Evolutionary conservation across 2,888 invertebrate species (phyloP).

Genomic region (Erannis defoliaria): DNA sequence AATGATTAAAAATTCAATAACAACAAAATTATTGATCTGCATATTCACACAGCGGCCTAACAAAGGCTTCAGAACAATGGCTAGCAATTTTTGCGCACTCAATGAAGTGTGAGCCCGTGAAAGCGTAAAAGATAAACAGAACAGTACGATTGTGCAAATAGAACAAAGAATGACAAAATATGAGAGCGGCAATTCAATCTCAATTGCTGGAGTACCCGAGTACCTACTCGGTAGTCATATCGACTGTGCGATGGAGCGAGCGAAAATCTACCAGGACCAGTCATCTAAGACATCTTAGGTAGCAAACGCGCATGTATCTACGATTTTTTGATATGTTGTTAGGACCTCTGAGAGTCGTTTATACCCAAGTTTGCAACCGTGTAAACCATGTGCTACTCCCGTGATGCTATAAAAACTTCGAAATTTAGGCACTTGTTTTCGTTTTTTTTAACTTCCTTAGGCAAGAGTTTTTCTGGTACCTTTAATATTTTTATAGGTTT

Average conservation of each 20-base stretch:
- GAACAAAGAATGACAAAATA: conserved; percentile 35
- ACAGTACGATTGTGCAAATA: conserved; percentile 29
- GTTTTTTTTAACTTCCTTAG: no score
- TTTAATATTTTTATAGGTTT: no score
- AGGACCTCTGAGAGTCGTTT: no score
- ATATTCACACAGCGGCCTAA: background rate
- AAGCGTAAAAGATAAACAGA: conserved; percentile 37
- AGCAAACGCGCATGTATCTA: no score
- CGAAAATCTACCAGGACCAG: conserved; percentile 1
- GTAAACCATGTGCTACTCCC: no score
- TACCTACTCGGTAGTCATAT: conserved; percentile 17
- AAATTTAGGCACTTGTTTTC: no score
- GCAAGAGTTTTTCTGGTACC: no score
- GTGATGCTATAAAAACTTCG: no score
- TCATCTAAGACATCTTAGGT: no score
- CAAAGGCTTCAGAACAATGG: conserved; percentile 15
- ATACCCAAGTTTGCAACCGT: no score
- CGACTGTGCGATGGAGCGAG: conserved; percentile 15
- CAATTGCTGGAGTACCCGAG: conserved; percentile 19
- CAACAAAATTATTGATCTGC: background rate
- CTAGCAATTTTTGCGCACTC: conserved; percentile 14
- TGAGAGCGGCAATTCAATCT: conserved; percentile 31
- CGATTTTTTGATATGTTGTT: no score
- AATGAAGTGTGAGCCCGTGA: conserved; percentile 36
- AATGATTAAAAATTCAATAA: conserved; percentile 1